Evolutionary conservation across 2,888 invertebrate genomes (phyloP).

Genomic region (Romanomermis culicivorax): DNA sequence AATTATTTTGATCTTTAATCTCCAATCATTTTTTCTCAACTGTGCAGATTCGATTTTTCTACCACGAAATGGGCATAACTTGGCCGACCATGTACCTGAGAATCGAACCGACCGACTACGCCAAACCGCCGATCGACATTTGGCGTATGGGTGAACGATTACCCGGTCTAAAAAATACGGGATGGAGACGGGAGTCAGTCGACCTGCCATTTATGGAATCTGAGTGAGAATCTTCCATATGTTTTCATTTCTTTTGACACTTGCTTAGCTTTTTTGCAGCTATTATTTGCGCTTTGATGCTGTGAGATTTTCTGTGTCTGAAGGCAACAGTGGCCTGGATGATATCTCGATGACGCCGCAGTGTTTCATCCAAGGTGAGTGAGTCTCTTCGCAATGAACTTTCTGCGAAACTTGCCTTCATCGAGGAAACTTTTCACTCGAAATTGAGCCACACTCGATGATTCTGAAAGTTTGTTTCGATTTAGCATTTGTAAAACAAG

Average conservation of each 20-base stretch:
- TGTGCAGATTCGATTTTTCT: slow-evolving; percentile 4
- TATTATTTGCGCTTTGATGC: slow-evolving; percentile 6
- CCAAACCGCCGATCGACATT: neutral
- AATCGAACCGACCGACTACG: neutral
- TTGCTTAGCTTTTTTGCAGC: slow-evolving; percentile 6
- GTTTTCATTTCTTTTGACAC: neutral
- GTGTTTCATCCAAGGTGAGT: slow-evolving; percentile 11
- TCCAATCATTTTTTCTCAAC: no score
- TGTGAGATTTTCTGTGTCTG: neutral
- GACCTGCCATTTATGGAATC: neutral
- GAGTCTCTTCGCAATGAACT: no score
- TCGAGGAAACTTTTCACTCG: neutral
- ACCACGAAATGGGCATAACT: neutral
- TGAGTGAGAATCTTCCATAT: slow-evolving; percentile 1
- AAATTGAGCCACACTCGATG: neutral
- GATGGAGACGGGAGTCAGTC: slow-evolving; percentile 1
- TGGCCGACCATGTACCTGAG: neutral
- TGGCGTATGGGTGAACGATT: neutral
- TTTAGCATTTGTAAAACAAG: no score
- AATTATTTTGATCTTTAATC: no score
- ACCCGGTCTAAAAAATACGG: neutral
- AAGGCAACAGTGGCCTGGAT: slow-evolving; percentile 12
- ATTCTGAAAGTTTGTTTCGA: no score
- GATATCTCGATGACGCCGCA: slow-evolving; percentile 11
- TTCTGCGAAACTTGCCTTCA: neutral